These are phyloP conservation scores for silkworm (Bombyx mori) DNA, from an alignment of 1,140 invertebrate species.

Conservation along the genomic window DNA sequence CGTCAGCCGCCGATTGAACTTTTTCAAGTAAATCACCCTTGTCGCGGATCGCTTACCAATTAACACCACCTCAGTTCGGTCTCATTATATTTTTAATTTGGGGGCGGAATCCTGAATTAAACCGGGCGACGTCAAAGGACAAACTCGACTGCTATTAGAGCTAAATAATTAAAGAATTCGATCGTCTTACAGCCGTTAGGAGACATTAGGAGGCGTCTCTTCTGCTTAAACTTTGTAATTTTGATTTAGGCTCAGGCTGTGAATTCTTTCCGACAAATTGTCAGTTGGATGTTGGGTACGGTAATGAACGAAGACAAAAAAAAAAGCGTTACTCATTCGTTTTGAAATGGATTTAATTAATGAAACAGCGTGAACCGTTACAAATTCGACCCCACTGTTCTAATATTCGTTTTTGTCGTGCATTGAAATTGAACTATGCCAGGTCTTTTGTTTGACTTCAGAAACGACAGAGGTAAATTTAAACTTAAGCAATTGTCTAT, in stretches of 20 bases:
- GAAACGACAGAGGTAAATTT: too few species aligned
- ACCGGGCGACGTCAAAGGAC: slow-evolving; percentile 64
- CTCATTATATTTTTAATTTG: slow-evolving; percentile 72
- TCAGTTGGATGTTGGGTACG: too few species aligned
- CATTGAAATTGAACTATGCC: too few species aligned
- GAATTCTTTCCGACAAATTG: neutral
- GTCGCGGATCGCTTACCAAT: slow-evolving; percentile 65
- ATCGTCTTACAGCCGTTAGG: slow-evolving; percentile 63
- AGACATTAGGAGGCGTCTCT: slow-evolving; percentile 58
- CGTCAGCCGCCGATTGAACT: slow-evolving; percentile 11
- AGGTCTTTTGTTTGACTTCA: too few species aligned
- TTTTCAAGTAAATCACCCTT: slow-evolving; percentile 34
- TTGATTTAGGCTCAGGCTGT: slow-evolving; percentile 34
- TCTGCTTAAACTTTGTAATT: slow-evolving; percentile 44
- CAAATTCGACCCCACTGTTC: too few species aligned
- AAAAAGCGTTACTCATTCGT: too few species aligned
- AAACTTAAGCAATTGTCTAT: too few species aligned
- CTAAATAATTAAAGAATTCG: slow-evolving; percentile 71
- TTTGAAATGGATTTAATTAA: too few species aligned
- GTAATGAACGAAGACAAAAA: too few species aligned
- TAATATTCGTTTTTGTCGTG: too few species aligned
- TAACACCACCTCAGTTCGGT: slow-evolving; percentile 57
- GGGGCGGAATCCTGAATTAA: slow-evolving; percentile 67
- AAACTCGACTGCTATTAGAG: slow-evolving; percentile 58
- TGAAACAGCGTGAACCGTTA: too few species aligned